These are phyloP conservation scores for Kradibia gibbosae DNA, from an alignment of 1,140 invertebrate genomes.

Conservation along the genomic window DNA sequence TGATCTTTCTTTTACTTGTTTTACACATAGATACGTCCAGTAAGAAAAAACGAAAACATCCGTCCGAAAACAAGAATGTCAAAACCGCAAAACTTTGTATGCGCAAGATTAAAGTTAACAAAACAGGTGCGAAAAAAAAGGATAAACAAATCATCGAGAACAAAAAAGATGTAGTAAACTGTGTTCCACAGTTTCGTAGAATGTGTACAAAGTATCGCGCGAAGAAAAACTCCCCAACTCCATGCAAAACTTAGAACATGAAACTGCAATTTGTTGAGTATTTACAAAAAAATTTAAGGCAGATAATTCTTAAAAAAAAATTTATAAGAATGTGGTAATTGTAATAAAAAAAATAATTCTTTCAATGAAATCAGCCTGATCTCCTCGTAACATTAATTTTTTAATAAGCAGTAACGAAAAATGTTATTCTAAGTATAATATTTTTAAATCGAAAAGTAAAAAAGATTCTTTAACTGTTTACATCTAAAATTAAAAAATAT, in stretches of 20 bases:
- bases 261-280: too few species aligned
- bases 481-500: too few species aligned
- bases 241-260: background rate
- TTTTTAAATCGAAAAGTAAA: too few species aligned
- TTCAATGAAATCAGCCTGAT: too few species aligned
- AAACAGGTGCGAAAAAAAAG: conserved; percentile 10
- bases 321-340: too few species aligned
- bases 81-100: conserved; percentile 54
- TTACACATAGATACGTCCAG: conserved; percentile 53
- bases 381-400: too few species aligned
- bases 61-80: background rate
- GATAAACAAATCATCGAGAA: conserved; percentile 35
- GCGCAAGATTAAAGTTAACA: conserved; percentile 46
- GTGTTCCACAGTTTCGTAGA: conserved; percentile 57
- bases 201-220: conserved; percentile 64
- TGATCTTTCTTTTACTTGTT: background rate
- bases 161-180: conserved; percentile 8
- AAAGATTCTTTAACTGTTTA: too few species aligned
- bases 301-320: too few species aligned
- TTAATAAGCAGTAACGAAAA: too few species aligned
- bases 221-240: conserved; percentile 47
- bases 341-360: too few species aligned
- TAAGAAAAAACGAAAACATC: conserved; percentile 52
- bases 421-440: too few species aligned
- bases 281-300: too few species aligned